These are phyloP conservation scores for Abrostola tripartita DNA, from an alignment of 2,888 invertebrate genomes.

Conservation along the genomic window DNA sequence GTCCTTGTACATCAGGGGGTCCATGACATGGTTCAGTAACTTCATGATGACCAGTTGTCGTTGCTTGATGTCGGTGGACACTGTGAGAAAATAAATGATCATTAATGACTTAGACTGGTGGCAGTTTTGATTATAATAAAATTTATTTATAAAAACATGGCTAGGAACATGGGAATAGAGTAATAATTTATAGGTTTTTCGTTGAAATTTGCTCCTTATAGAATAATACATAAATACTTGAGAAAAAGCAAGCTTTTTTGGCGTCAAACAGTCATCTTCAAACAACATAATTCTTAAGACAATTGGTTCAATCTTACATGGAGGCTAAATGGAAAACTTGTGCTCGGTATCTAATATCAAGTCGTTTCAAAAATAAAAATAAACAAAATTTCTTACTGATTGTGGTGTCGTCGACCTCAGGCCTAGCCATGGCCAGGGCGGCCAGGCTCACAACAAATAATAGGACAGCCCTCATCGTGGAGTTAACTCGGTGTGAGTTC, in stretches of 20 bases:
- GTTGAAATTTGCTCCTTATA: neutral
- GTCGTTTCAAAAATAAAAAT: neutral
- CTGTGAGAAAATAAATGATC: slow-evolving; percentile 63
- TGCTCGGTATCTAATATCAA: neutral
- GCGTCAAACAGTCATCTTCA: too few species aligned
- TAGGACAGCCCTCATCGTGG: slow-evolving; percentile 76
- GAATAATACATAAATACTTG: too few species aligned
- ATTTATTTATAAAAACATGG: too few species aligned
- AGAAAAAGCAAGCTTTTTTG: too few species aligned
- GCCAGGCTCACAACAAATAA: slow-evolving; percentile 74
- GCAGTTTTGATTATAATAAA: too few species aligned
- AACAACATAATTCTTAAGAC: too few species aligned
- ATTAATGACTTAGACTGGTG: neutral
- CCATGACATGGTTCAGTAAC: slow-evolving; percentile 85
- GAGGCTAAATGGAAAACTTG: too few species aligned
- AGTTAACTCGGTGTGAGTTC: slow-evolving; percentile 67
- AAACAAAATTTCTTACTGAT: slow-evolving; percentile 64
- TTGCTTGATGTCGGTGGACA: slow-evolving; percentile 76
- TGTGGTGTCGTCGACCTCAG: slow-evolving; percentile 69
- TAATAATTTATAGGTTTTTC: too few species aligned
- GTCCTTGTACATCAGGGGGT: slow-evolving; percentile 82
- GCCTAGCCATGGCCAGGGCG: slow-evolving; percentile 76
- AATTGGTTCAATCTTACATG: too few species aligned
- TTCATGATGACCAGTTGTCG: slow-evolving; percentile 85
- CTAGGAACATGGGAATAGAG: too few species aligned